Base-by-base conservation (phyloP, 2,113 vertebrate genomes). In the Syngnathus scovelli region DNA sequence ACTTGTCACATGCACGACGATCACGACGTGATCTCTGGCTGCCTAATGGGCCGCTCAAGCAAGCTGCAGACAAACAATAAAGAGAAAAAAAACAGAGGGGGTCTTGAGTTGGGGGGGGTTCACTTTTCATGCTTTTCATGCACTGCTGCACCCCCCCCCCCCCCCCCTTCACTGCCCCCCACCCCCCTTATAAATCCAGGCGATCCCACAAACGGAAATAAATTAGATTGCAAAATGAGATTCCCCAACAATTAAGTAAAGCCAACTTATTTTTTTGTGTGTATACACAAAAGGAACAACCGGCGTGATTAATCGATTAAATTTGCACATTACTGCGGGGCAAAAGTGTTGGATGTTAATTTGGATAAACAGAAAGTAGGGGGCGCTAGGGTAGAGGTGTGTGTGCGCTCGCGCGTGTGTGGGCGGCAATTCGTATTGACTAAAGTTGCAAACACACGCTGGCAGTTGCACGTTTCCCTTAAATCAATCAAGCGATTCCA, bases 41-140 rank as follows among this genome's bases (percentile, higher is more conserved):
- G 94, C 94, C 93, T 98, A 98, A 98, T 96, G 95, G 94, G 93
- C 93, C 93, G 94, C 94, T 95, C 94, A 96, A 92, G 92, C 94
- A 93, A 92, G 93, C 94, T 93, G 94, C 93, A 93, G 87, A 89
- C 85, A 93, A 94, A 97, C 95, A 99, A 99, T 96, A 55, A 27
- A 36, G 19, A 38, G 11, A 59, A 10, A 59, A 18, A 43, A 23
- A 13, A 44, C 0, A 11, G 41, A 15, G 46, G 64, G 33, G 43
- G 63, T 21, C 37, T 43, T 7, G n/a, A 23, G 19, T 39, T 16
- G n/a, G n/a, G 62, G 41, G 46, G 48, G 39, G 38, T 44, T 23
- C 39, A 44, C 39, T 62, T 62, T 62, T 62, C 59, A 61, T n/a
- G 59, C 59, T 61, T 61, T 61, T 61, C 61, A 62, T 23, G 61